These are phyloP conservation scores for Ranitomeya variabilis DNA, from an alignment of 2,113 vertebrate species.

Conservation along the genomic window DNA sequence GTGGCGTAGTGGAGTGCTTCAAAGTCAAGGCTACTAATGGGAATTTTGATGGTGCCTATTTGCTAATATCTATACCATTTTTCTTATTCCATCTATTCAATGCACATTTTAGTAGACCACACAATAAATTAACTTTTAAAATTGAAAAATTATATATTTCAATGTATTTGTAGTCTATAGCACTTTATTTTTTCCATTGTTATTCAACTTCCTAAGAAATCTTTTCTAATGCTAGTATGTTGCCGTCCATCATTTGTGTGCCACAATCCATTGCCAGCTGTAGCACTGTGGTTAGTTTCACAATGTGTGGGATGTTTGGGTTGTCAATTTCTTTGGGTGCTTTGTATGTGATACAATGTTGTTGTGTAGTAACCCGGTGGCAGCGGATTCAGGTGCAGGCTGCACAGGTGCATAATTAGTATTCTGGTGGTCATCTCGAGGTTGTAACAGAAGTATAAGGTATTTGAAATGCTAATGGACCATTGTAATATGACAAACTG, in stretches of 20 bases:
- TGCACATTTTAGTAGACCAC: not conserved
- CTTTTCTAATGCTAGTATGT: no score
- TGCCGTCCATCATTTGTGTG: not conserved
- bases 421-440: constrained; percentile 42
- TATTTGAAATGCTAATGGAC: constrained; percentile 55
- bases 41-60: not conserved
- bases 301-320: constrained; percentile 6
- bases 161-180: not conserved
- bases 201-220: not conserved
- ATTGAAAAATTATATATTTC: not conserved
- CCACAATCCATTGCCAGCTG: not conserved
- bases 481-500: constrained; percentile 48
- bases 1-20: no score
- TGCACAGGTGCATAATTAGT: constrained; percentile 54
- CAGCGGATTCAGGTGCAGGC: constrained; percentile 53
- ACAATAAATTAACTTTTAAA: not conserved
- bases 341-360: constrained; percentile 43
- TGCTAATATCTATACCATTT: not conserved
- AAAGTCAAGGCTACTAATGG: no score
- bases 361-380: constrained; percentile 31
- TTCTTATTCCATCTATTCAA: not conserved
- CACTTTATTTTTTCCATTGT: not conserved
- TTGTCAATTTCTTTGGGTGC: constrained; percentile 3
- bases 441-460: constrained; percentile 52
- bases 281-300: constrained; percentile 12